Conservation (phyloP, 2,888 invertebrate species). For the Elmis aenea region DNA sequence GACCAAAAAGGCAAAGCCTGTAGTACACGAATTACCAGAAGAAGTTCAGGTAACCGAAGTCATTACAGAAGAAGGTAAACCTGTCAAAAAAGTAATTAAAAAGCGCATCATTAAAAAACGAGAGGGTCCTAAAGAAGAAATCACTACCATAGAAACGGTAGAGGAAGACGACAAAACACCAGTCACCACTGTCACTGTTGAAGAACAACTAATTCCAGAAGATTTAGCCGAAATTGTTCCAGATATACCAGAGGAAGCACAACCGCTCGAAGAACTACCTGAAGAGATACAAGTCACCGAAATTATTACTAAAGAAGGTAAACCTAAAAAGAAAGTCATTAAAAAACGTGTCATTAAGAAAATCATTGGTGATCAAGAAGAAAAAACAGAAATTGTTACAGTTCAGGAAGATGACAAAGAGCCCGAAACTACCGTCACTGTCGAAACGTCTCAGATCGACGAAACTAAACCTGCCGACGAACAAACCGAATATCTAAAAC, state of each 20-base stretch:
- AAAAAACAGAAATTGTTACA: conserved; percentile 47
- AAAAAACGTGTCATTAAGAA: conserved; percentile 44
- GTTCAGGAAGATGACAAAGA: conserved; percentile 43
- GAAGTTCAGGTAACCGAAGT: conserved; percentile 40
- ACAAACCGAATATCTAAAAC: too few relatives aligned
- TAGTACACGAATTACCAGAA: conserved; percentile 30
- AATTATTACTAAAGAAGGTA: conserved; percentile 23
- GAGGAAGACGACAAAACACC: conserved; percentile 42
- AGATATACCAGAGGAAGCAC: conserved; percentile 13
- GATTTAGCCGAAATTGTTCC: too few relatives aligned
- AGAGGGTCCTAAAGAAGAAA: conserved; percentile 10
- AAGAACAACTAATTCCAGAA: conserved; percentile 3
- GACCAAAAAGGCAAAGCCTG: conserved; percentile 23
- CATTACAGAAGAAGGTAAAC: conserved; percentile 37
- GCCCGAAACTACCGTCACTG: conserved; percentile 34
- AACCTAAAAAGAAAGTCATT: conserved; percentile 31
- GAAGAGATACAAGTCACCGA: conserved; percentile 24
- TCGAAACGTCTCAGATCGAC: conserved; percentile 25
- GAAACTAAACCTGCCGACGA: conserved; percentile 23
- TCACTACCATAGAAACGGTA: conserved; percentile 33
- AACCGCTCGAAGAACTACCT: conserved; percentile 28
- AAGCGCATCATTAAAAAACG: conserved; percentile 14
- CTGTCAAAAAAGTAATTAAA: conserved; percentile 24
- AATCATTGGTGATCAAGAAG: conserved; percentile 39
- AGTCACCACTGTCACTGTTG: conserved; percentile 39